Conservation (phyloP, 1,140 invertebrate genomes). For the Coenobita brevimanus region DNA sequence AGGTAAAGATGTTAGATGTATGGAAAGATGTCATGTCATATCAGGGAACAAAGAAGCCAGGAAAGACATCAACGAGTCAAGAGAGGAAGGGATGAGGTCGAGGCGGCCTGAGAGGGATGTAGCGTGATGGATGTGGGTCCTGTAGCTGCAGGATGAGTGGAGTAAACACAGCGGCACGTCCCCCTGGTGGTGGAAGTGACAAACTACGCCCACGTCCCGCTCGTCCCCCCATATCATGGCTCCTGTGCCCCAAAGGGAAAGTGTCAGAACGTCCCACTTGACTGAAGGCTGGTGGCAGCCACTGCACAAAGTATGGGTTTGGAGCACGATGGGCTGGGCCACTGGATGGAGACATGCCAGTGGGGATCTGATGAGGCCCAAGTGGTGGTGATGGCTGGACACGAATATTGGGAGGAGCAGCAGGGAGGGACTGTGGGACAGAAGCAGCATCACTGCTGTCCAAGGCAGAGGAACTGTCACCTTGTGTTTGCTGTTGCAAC, state of each 20-base stretch:
- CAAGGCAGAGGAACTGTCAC: no score
- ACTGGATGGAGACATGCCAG: not conserved
- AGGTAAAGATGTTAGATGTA: no score
- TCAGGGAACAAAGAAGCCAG: no score
- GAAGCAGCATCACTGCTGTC: no score
- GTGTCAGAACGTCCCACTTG: slow-evolving; percentile 33
- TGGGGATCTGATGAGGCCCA: not conserved
- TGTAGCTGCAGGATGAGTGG: slow-evolving; percentile 46
- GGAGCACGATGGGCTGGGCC: not conserved
- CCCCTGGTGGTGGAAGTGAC: slow-evolving; percentile 33
- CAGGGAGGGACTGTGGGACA: no score
- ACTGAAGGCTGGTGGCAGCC: slow-evolving; percentile 50
- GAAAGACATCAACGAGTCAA: not conserved
- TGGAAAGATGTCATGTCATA: no score
- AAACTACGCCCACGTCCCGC: slow-evolving; percentile 37
- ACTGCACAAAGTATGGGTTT: slow-evolving; percentile 15
- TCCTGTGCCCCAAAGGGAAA: slow-evolving; percentile 1
- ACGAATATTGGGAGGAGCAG: no score
- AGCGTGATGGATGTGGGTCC: slow-evolving; percentile 24
- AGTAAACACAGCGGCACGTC: slow-evolving; percentile 22
- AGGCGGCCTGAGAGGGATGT: slow-evolving; percentile 41
- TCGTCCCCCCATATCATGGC: not conserved
- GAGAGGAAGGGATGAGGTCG: not conserved
- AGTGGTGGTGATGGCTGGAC: not conserved
- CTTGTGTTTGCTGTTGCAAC: no score